Evolutionary conservation across 2,113 vertebrate genomes (phyloP), one percentile per base, ranked within the genome.

Genomic region (Channa maculata): DNA sequence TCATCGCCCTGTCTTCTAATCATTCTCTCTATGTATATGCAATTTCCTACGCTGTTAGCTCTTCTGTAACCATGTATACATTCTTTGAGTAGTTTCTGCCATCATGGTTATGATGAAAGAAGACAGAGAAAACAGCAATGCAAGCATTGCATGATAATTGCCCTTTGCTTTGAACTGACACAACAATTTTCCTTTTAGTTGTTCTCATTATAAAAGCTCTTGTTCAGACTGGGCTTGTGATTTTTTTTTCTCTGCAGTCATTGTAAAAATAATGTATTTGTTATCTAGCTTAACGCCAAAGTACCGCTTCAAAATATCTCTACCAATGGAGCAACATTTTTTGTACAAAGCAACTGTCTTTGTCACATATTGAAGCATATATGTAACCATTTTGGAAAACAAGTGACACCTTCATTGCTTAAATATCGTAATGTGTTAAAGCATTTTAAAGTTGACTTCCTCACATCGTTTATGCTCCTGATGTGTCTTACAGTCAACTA

Each of bases 191-290:
- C 86, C 64, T 82, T 75, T 74, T 73, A 65, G 77, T 72, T 84
- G 69, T 83, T 89, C 75, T 85, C 81, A 85, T 84, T 83, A 82
- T 55, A 78, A 82, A 84, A 84, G 54, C 55, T 71, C 65, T 80
- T 81, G 73, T 86, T 84, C 73, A 84, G 82, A 88, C 64, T 72
- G 72, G 59, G 51, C 54, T 62, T 49, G 50, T 39, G n/a, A 65
- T 80, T 67, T 76, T 41, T 68, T 24, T 53, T 62, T 45, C 39
- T 55, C 54, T 60, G 64, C 75, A 71, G 66, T 69, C 70, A 70
- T 71, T 65, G 64, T 65, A 46, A 79, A 24, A 86, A 87, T 72
- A 50, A 86, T 74, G 48, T 75, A 85, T 86, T 71, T 78, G 49
- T 70, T 65, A 79, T 90, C 67, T 71, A 15, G 37, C 50, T 67